phyloP scores from a whole-genome alignment of 2,888 invertebrate species.

The Nomada ruficornis region DNA sequence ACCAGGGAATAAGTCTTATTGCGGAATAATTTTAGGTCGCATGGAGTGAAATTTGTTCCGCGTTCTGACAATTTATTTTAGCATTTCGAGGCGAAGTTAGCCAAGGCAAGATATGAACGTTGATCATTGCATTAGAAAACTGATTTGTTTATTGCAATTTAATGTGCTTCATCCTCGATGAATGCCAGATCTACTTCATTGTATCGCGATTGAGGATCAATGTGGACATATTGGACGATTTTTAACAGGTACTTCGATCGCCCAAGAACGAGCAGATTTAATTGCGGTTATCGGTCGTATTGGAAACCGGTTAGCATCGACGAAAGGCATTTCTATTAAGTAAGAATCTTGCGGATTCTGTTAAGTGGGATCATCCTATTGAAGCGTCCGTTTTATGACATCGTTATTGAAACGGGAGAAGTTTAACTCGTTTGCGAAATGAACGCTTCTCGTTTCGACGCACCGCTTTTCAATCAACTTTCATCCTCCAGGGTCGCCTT shows the following conservation, averaged over 20 bases:
- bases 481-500: too few species aligned
- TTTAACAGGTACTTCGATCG: neutral
- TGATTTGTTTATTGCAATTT: too few species aligned
- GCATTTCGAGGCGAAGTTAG: too few species aligned
- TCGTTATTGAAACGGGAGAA: neutral
- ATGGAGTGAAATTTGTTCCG: neutral
- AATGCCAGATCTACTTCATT: too few species aligned
- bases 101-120: too few species aligned
- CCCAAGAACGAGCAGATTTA: constrained; percentile 17
- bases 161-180: too few species aligned
- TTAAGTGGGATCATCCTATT: constrained; percentile 36
- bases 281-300: constrained; percentile 23
- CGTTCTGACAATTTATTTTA: neutral
- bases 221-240: neutral
- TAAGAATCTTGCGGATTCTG: constrained; percentile 28
- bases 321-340: constrained; percentile 21
- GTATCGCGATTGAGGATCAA: constrained; percentile 2
- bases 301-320: constrained; percentile 22
- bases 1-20: neutral
- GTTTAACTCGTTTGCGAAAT: neutral
- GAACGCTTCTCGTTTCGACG: neutral
- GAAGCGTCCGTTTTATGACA: constrained; percentile 5
- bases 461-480: neutral
- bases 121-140: too few species aligned
- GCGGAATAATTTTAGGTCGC: neutral